These are phyloP conservation scores for Athrips mouffetella DNA, from an alignment of 2,888 invertebrate genomes.

Conservation along the genomic window DNA sequence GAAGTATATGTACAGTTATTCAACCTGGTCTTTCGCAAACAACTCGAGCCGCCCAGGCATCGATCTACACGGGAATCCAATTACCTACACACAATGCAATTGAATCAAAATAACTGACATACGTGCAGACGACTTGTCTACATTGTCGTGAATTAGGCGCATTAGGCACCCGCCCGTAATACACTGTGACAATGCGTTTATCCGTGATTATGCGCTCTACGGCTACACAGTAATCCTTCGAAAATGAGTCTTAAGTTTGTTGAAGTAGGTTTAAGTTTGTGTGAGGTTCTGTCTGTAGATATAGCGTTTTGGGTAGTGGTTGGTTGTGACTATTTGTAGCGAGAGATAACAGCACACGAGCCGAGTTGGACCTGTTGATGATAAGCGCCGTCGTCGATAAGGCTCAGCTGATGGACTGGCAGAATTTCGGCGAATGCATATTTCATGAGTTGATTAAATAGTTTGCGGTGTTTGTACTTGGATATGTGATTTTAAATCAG, in stretches of 20 bases:
- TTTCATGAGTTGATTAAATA: conserved; percentile 78
- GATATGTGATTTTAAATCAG: conserved; percentile 42
- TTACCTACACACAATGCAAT: conserved; percentile 12
- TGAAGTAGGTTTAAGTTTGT: conserved; percentile 24
- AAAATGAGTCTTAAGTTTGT: conserved; percentile 29
- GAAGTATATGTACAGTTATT: neutral
- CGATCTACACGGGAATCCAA: conserved; percentile 11
- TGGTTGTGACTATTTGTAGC: conserved; percentile 67
- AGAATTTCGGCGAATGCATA: conserved; percentile 76
- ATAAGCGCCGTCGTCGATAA: conserved; percentile 76
- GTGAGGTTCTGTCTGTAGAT: conserved; percentile 27
- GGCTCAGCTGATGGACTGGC: conserved; percentile 70
- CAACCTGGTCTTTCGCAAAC: neutral
- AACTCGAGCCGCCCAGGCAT: neutral
- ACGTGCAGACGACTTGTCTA: conserved; percentile 56
- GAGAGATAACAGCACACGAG: conserved; percentile 74
- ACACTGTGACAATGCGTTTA: conserved; percentile 71
- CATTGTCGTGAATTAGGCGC: conserved; percentile 73
- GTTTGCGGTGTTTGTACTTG: conserved; percentile 46
- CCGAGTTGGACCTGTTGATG: conserved; percentile 74
- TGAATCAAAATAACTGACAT: conserved; percentile 28
- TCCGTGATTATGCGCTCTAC: conserved; percentile 56
- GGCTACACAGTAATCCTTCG: neutral
- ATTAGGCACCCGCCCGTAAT: conserved; percentile 67
- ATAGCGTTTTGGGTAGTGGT: conserved; percentile 34